phyloP scores from a whole-genome alignment of 2,113 vertebrate species.

The Periophthalmus modestus region DNA sequence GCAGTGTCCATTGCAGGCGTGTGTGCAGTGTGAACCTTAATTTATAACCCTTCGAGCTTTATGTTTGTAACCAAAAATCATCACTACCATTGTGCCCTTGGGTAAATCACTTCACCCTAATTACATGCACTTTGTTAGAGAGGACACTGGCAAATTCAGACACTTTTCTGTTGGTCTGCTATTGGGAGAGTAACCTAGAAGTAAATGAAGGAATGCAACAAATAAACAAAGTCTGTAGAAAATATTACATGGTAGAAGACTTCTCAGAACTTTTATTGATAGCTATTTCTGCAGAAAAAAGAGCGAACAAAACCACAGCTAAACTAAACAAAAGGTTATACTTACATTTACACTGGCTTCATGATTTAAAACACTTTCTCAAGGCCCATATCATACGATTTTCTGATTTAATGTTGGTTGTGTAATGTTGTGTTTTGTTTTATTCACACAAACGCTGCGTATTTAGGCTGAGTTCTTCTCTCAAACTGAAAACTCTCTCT shows the following conservation, averaged over 20 bases:
- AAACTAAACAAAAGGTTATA: no score
- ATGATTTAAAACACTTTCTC: no score
- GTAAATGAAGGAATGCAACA: background rate
- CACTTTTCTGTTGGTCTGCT: background rate
- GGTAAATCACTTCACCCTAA: background rate
- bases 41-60: background rate
- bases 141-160: background rate
- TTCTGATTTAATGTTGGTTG: no score
- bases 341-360: no score
- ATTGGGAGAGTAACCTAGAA: background rate
- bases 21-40: slow-evolving; percentile 1
- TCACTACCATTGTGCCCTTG: background rate
- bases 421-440: no score
- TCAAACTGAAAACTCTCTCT: no score
- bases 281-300: no score
- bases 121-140: background rate
- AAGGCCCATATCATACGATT: no score
- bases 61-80: background rate
- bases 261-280: no score
- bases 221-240: background rate
- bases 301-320: no score
- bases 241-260: background rate
- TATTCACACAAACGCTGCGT: no score
- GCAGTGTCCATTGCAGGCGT: background rate
- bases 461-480: no score